Evolutionary conservation across 2,888 invertebrate species (phyloP), one percentile per base, ranked within the genome.

Genomic region (Hypselothyrea guttata): DNA sequence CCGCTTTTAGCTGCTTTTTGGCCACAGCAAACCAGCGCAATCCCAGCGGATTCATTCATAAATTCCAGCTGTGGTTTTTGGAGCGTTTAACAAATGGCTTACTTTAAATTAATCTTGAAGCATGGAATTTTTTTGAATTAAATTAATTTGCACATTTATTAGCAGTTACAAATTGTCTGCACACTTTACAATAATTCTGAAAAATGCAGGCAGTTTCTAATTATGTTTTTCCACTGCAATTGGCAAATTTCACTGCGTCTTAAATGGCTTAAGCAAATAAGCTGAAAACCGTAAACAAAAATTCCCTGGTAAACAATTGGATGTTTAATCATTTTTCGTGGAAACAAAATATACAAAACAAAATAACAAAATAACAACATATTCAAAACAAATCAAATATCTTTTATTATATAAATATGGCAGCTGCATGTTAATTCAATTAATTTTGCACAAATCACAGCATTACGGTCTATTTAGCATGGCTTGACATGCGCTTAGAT

Each of bases 1-100:
- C 78, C 73, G 84, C 84, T 54, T 71, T n/a, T 11, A 83, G 81
- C 86, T 71, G 77, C 85, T 51, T 71, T 45, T 13, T n/a, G 46
- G 46, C 60, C 35, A 11, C 8, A 34, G 9, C 12, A 30, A 86
- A 79, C 78, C 74, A 76, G 84, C 57, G 30, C 4, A 54, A 76
- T 70, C 86, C 31, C 54, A 64, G 56, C 49, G 31, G 11, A 60
- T 54, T 62, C 73, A 75, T 76, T 84, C 57, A 78, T 75, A 38
- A 49, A 7, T 30, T 5, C 22, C 44, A 37, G 33, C 13, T 40
- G 8, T 27, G 31, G 4, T n/a, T 30, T n/a, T 30, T 13, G 3
- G 9, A 9, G 8, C 27, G 22, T 22, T 2, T 22, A 22, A 22
- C n/a, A n/a, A n/a, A n/a, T n/a, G n/a, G n/a, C n/a, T n/a, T n/a